phyloP scores from a whole-genome alignment of 2,113 vertebrate species.

The Zosterops pallidus region DNA sequence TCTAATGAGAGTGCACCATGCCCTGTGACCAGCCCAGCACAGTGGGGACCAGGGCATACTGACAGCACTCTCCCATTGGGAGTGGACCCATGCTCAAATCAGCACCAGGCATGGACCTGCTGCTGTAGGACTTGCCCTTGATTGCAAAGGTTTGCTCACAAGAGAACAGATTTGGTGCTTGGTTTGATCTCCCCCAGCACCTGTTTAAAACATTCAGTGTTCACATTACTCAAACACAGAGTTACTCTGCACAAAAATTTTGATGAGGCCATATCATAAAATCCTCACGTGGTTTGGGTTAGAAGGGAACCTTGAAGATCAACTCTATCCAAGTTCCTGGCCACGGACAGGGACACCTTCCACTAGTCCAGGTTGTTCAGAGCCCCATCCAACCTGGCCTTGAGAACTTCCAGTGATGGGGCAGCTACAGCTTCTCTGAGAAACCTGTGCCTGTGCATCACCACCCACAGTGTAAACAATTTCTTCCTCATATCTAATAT shows the following conservation, averaged over 20 bases:
- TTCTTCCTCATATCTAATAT: background rate
- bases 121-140: background rate
- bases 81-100: background rate
- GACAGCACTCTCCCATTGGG: background rate
- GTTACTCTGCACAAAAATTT: background rate
- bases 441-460: background rate
- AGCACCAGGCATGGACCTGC: background rate
- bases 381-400: background rate
- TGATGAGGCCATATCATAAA: background rate
- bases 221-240: accelerated
- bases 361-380: background rate
- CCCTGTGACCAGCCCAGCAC: background rate
- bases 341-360: background rate
- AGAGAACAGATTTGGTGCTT: background rate
- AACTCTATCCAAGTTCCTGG: background rate
- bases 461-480: background rate
- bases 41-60: accelerated
- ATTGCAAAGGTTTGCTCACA: background rate
- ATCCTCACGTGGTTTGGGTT: background rate
- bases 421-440: background rate
- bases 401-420: background rate
- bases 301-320: background rate
- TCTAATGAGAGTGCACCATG: background rate
- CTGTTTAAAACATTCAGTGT: background rate
- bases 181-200: background rate